Percentiles rank a stretch among this genome's conserved stretches.
phyloP scores from a whole-genome alignment of 1,140 invertebrate genomes.

The Choristoneura fumiferana region DNA sequence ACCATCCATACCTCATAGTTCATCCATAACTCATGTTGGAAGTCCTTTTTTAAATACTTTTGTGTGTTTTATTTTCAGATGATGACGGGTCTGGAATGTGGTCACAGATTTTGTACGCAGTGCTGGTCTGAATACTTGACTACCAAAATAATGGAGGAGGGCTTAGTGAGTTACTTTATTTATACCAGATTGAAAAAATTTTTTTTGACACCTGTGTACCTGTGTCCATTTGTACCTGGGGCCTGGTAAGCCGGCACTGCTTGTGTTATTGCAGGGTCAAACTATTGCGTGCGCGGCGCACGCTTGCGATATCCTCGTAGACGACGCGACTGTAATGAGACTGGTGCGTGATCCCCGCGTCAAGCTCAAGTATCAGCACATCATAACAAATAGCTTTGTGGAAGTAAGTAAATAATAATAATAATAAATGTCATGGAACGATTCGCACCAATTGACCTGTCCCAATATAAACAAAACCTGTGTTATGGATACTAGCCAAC shows the following conservation, averaged over 20 bases:
- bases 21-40: no score
- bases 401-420: constrained; percentile 84
- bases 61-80: no score
- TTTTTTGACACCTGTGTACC: no score
- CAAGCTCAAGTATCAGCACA: constrained; percentile 97
- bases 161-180: constrained; percentile 81
- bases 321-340: constrained; percentile 97
- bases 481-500: no score
- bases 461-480: no score
- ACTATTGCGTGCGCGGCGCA: constrained; percentile 97
- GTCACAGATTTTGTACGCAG: constrained; percentile 95
- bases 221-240: no score
- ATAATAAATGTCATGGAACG: not conserved
- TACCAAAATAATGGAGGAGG: constrained; percentile 99
- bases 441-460: no score
- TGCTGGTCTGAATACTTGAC: constrained; percentile 99
- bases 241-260: no score
- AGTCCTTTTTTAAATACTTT: no score
- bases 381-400: constrained; percentile 99
- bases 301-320: constrained; percentile 95
- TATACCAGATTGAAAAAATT: no score
- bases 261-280: constrained; percentile 84
- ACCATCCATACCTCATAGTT: no score
- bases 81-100: constrained; percentile 98
- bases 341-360: constrained; percentile 95